These are phyloP conservation scores for Listrodromus nycthemerus DNA, from an alignment of 2,888 invertebrate genomes.

Conservation along the genomic window DNA sequence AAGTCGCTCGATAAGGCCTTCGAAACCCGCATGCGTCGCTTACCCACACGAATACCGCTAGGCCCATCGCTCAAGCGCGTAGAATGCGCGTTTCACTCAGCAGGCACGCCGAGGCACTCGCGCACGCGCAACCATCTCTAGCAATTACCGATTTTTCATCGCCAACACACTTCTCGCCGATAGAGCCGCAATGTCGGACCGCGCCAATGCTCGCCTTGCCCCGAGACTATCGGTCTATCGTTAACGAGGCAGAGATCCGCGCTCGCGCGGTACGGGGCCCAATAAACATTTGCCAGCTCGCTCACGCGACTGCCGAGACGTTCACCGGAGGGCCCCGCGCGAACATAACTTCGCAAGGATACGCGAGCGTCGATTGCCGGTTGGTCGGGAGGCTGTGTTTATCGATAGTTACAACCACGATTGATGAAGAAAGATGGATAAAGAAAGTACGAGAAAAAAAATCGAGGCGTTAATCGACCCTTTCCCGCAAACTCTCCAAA, in stretches of 20 bases:
- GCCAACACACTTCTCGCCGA: constrained; percentile 57
- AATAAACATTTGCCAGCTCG: constrained; percentile 65
- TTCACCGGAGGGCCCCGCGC: constrained; percentile 15
- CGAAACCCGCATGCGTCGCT: neutral
- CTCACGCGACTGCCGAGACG: constrained; percentile 17
- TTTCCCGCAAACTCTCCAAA: neutral
- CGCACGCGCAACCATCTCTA: constrained; percentile 35
- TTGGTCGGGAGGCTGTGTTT: constrained; percentile 56
- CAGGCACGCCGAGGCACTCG: neutral
- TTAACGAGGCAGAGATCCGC: constrained; percentile 50
- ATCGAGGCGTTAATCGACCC: constrained; percentile 2
- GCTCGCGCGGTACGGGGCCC: constrained; percentile 55
- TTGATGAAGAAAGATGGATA: constrained; percentile 19
- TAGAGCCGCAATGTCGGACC: constrained; percentile 55
- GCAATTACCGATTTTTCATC: constrained; percentile 68
- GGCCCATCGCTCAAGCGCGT: constrained; percentile 4
- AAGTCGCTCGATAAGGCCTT: neutral
- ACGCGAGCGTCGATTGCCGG: constrained; percentile 61
- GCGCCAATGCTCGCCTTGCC: constrained; percentile 32
- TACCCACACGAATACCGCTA: neutral
- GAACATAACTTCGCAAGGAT: constrained; percentile 65
- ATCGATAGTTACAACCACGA: constrained; percentile 39
- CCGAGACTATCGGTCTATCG: constrained; percentile 61
- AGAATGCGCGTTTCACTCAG: constrained; percentile 6
- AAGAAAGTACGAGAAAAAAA: neutral